phyloP scores from a whole-genome alignment of 2,888 invertebrate genomes.

The Poecilobothrus nobilitatus region DNA sequence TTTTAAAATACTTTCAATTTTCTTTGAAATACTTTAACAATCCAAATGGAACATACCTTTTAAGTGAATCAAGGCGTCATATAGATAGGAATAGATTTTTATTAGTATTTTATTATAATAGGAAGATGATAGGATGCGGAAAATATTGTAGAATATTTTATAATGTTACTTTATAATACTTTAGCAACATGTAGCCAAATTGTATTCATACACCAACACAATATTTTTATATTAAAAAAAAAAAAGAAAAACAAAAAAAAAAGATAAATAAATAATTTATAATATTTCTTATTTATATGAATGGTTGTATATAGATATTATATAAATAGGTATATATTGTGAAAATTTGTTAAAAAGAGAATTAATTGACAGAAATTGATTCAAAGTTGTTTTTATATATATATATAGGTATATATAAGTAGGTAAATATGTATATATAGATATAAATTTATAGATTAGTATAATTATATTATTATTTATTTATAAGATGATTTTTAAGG shows the following conservation, averaged over 20 bases:
- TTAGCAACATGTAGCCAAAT: background rate
- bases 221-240: background rate
- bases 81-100: background rate
- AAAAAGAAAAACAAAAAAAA: no score
- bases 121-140: background rate
- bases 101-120: constrained; percentile 1
- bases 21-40: no score
- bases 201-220: background rate
- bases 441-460: no score
- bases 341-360: background rate
- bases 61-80: background rate
- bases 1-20: no score
- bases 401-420: no score
- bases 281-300: no score
- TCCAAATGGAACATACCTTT: no score
- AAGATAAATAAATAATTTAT: background rate
- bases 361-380: background rate
- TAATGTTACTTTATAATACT: background rate
- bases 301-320: no score
- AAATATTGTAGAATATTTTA: background rate
- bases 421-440: no score
- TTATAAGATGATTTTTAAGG: no score
- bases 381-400: no score
- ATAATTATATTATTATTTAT: no score
- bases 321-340: background rate